Base-by-base conservation (phyloP, 2,797 vertebrate species). In the Cryptoprocta ferox region DNA sequence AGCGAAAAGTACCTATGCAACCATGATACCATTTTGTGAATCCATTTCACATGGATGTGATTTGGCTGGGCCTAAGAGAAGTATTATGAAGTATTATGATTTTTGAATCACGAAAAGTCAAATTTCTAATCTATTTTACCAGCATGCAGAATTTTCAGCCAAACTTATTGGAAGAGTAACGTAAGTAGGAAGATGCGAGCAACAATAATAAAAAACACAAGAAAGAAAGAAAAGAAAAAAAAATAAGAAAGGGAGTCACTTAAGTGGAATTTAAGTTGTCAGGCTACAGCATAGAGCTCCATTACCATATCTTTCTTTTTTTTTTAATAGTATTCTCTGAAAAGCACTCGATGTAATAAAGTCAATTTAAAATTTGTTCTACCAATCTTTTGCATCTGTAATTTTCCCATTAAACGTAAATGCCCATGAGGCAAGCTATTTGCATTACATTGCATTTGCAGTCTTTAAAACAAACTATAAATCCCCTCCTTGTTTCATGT, bases 381-480 rank as follows among this genome's bases (percentile, higher is more conserved):
- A 99, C 99, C 99, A 99, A 99, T 99, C 99, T 99, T 99, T 99
- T 99, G 99, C 99, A 99, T 99, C 99, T 99, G 99, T 99, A 99
- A 99, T 99, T 99, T 99, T 99, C 98, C 99, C 99, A 99, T 99
- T 99, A 99, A 99, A 99, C 98, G 98, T 99, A 99, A 99, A 99
- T 99, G 99, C 99, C 99, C 99, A 99, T 98, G 99, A 99, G 99
- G 99, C 98, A 99, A 98, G 99, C 99, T 99, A 99, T 99, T 99
- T 99, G 99, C 99, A 99, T 99, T 99, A 99, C 99, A 99, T 99
- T 99, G 99, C 99, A 99, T 99, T 99, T 99, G 99, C 99, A 99
- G 99, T 99, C 99, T 99, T 99, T 99, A 99, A 99, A 99, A 99
- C 99, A 99, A 99, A 99, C 99, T 99, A 99, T 99, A 99, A 99